These are phyloP conservation scores for Micrastur ruficollis DNA, from an alignment of 2,797 vertebrate genomes.

Conservation along the genomic window DNA sequence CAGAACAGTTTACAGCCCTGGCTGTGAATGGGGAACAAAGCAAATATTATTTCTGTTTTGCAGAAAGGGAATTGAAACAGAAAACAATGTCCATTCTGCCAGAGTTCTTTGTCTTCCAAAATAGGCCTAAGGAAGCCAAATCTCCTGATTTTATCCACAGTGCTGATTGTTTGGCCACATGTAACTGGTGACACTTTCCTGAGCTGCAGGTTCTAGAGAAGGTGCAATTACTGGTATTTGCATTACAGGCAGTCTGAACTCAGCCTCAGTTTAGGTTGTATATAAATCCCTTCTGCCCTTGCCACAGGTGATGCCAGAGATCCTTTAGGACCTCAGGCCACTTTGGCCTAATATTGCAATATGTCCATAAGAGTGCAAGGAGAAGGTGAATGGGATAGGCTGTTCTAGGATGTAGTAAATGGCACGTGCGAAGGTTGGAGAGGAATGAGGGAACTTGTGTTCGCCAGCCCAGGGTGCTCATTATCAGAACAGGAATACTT, in stretches of 20 bases:
- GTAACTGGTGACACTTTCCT: not conserved
- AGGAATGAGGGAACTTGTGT: accelerated
- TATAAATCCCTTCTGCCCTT: not conserved
- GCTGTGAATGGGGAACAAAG: not conserved
- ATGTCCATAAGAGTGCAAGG: not conserved
- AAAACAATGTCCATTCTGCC: not conserved
- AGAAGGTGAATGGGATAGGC: not conserved
- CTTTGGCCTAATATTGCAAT: not conserved
- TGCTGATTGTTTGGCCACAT: not conserved
- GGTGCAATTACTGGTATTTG: not conserved
- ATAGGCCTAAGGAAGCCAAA: not conserved
- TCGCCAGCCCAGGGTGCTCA: accelerated
- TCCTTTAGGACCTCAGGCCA: not conserved
- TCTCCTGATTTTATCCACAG: not conserved
- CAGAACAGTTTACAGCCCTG: not conserved
- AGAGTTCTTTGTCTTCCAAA: not conserved
- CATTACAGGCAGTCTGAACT: not conserved
- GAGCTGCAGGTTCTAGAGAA: not conserved
- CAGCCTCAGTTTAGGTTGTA: not conserved
- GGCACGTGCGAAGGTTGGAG: not conserved
- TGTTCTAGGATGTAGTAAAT: not conserved
- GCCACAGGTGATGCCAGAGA: not conserved
- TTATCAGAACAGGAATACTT: not conserved
- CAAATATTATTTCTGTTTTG: not conserved
- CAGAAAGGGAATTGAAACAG: not conserved